Percentiles rank a stretch among this genome's conserved stretches.
Evolutionary conservation across 2,113 vertebrate genomes (phyloP).

Genomic region (Takifugu flavidus): DNA sequence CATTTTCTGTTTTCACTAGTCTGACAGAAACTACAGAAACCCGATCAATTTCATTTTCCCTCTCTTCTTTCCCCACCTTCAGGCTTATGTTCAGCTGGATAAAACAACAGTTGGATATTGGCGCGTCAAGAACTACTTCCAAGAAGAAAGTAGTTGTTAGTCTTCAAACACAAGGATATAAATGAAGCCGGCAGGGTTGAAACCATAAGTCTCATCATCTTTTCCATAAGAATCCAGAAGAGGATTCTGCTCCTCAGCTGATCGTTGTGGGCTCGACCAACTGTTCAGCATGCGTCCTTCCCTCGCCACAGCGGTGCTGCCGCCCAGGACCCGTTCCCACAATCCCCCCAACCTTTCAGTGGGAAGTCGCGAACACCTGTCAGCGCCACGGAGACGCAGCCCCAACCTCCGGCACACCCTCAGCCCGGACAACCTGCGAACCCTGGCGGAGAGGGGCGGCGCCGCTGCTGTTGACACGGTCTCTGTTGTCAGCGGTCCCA

Average conservation of each 20-base stretch:
- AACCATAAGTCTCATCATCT: slow-evolving; percentile 1
- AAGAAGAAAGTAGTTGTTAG: neutral
- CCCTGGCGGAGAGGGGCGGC: slow-evolving; percentile 81
- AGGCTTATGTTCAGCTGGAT: slow-evolving; percentile 5
- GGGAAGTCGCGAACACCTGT: slow-evolving; percentile 86
- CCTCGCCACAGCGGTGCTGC: slow-evolving; percentile 76
- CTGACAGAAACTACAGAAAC: slow-evolving; percentile 21
- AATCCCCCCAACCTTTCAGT: slow-evolving; percentile 79
- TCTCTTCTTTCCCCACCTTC: slow-evolving; percentile 13
- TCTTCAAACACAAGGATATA: slow-evolving; percentile 1
- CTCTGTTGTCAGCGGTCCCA: slow-evolving; percentile 45
- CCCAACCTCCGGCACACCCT: slow-evolving; percentile 91
- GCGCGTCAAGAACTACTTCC: too few relatives aligned
- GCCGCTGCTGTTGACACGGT: slow-evolving; percentile 66
- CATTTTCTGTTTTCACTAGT: slow-evolving; percentile 17
- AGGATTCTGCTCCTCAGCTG: neutral
- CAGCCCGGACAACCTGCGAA: slow-evolving; percentile 94
- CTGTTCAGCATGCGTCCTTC: slow-evolving; percentile 73
- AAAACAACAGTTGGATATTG: neutral
- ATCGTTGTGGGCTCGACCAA: neutral
- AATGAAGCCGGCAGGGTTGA: neutral
- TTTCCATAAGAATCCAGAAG: neutral
- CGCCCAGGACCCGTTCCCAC: slow-evolving; percentile 72
- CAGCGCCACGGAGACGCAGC: slow-evolving; percentile 86
- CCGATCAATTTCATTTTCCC: neutral